Evolutionary conservation across 2,797 vertebrate species (phyloP).

Genomic region (Lagocephalus sceleratus): DNA sequence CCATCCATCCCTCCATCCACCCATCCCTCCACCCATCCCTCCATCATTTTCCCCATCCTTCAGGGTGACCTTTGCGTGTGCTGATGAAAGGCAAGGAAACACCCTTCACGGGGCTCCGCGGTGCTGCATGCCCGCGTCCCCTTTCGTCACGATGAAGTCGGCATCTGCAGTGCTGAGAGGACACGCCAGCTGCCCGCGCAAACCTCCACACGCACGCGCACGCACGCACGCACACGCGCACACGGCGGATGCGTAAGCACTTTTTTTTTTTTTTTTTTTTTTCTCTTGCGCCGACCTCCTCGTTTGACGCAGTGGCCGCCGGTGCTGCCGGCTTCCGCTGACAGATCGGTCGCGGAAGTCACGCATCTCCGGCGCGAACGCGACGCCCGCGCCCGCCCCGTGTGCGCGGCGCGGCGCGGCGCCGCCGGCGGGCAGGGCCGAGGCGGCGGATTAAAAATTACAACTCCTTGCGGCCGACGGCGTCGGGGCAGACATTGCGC

Average conservation of each 20-base stretch:
- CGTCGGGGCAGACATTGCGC: conserved; percentile 52
- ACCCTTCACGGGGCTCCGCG: conserved; percentile 26
- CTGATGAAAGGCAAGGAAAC: conserved; percentile 18
- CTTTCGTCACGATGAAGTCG: conserved; percentile 1
- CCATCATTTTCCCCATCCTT: not conserved
- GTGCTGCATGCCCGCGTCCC: conserved; percentile 2
- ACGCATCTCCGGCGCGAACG: not conserved
- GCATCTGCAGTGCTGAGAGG: conserved; percentile 12
- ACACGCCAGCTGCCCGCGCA: conserved; percentile 1
- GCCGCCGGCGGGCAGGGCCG: conserved; percentile 9
- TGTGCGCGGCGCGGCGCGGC: conserved; percentile 35
- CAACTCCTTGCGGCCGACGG: conserved; percentile 33
- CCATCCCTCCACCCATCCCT: not conserved
- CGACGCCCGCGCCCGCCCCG: conserved; percentile 14
- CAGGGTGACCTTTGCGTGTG: conserved; percentile 45
- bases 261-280: conserved; percentile 4
- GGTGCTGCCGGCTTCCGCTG: conserved; percentile 21
- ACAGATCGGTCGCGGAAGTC: conserved; percentile 1
- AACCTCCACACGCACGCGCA: conserved; percentile 28
- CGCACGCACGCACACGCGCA: conserved; percentile 15
- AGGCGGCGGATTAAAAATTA: conserved; percentile 31
- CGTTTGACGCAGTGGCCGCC: conserved; percentile 71
- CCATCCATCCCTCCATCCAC: not conserved
- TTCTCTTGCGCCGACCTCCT: conserved; percentile 27
- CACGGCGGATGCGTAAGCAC: conserved; percentile 42